These are phyloP conservation scores for Metallyticus violacea DNA, from an alignment of 2,888 invertebrate species.

Conservation along the genomic window DNA sequence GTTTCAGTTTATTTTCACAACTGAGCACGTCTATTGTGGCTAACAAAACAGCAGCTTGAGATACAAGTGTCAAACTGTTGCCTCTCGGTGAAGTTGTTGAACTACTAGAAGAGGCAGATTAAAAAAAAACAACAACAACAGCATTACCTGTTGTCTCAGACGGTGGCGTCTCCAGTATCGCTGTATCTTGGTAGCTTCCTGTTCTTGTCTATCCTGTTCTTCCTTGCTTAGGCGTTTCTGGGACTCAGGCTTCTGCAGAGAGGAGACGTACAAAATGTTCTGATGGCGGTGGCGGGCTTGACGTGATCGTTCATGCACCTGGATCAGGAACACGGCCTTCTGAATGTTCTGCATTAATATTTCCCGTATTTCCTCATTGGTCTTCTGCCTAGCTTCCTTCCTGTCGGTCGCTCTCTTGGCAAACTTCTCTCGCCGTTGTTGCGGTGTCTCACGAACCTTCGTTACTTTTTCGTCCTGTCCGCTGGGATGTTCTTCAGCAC, in stretches of 20 bases:
- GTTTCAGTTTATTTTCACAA: too few relatives aligned
- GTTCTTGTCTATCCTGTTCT: not conserved
- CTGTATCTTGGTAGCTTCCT: not conserved
- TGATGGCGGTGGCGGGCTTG: slow-evolving; percentile 10
- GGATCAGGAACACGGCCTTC: slow-evolving; percentile 16
- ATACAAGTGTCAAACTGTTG: too few relatives aligned
- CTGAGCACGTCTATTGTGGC: too few relatives aligned
- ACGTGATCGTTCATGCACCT: slow-evolving; percentile 26
- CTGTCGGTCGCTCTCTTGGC: not conserved
- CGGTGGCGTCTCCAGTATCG: not conserved
- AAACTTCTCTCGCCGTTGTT: not conserved
- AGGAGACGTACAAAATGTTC: not conserved
- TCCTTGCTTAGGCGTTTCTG: not conserved
- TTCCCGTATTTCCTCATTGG: not conserved
- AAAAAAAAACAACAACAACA: not conserved
- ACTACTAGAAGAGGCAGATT: not conserved
- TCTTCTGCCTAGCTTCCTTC: not conserved
- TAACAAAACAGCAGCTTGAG: too few relatives aligned
- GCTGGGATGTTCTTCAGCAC: not conserved
- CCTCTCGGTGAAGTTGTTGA: not conserved
- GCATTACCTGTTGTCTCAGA: not conserved
- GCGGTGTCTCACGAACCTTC: not conserved
- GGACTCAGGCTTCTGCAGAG: not conserved
- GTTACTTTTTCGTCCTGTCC: not conserved
- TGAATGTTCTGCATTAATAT: not conserved